phyloP scores from a whole-genome alignment of 2,797 vertebrate species.

The Hirundo rustica region DNA sequence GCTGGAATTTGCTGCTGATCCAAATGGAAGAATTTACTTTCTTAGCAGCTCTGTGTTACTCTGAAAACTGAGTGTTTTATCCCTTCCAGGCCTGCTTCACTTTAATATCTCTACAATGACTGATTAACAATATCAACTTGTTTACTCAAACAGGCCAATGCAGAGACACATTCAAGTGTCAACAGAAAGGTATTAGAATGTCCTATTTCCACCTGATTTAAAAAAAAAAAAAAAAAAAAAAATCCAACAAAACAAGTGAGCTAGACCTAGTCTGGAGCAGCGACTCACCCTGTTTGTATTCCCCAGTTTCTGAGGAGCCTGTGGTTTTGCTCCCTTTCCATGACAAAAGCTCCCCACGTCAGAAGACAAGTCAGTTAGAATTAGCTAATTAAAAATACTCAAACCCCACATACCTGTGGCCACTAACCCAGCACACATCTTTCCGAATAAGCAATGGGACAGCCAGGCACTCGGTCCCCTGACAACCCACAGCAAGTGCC shows the following conservation, averaged over 20 bases:
- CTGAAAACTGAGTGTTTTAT: neutral
- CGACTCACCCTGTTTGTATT: neutral
- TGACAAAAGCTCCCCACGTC: neutral
- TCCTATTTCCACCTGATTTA: neutral
- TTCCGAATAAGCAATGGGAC: neutral
- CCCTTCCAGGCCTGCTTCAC: neutral
- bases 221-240: neutral
- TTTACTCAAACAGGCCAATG: neutral
- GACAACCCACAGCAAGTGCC: neutral
- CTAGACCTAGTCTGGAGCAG: neutral
- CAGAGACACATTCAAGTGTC: neutral
- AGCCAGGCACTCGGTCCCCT: accelerated
- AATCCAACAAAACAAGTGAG: neutral
- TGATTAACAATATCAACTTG: neutral
- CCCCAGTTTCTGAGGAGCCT: neutral
- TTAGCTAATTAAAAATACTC: neutral
- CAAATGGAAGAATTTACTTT: slow-evolving; percentile 41
- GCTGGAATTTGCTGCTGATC: slow-evolving; percentile 50
- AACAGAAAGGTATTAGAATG: neutral
- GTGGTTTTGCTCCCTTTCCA: neutral
- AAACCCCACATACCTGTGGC: neutral
- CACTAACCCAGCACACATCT: neutral
- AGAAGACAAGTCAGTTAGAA: neutral
- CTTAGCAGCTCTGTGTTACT: neutral
- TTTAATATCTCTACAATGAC: neutral